Evolutionary conservation across 2,113 vertebrate species (phyloP).

Genomic region (Oriolus oriolus): DNA sequence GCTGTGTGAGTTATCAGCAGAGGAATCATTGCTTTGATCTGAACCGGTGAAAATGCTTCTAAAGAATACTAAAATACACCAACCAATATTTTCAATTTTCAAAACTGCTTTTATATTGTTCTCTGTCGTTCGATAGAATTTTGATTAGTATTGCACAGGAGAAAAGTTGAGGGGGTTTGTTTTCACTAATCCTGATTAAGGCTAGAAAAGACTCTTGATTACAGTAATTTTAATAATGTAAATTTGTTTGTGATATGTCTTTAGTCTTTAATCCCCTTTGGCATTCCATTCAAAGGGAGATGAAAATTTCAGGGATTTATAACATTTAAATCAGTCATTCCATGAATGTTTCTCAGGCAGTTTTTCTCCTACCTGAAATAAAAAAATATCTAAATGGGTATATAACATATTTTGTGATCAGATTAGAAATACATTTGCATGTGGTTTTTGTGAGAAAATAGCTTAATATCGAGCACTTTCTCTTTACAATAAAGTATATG

Average conservation of each 20-base stretch:
- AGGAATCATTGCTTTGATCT: not conserved
- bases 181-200: constrained; percentile 55
- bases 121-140: not conserved
- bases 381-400: not conserved
- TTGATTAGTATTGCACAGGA: not conserved
- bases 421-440: not conserved
- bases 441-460: not conserved
- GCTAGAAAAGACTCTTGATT: constrained; percentile 52
- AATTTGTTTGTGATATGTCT: constrained; percentile 65
- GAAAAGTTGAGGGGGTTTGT: not conserved
- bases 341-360: not conserved
- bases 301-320: constrained; percentile 60
- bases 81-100: not conserved
- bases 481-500: not conserved
- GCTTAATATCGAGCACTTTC: not conserved
- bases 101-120: not conserved
- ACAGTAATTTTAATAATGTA: constrained; percentile 67
- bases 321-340: constrained; percentile 39
- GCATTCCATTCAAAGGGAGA: constrained; percentile 49
- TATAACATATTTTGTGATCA: not conserved
- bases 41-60: not conserved
- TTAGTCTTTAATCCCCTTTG: constrained; percentile 65
- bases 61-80: not conserved
- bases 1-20: not conserved
- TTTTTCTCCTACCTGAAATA: not conserved